A percentile compares a stretch with the other conserved stretches of the same genome.
Conservation (phyloP, 2,797 vertebrate species). For the Ataeniobius toweri region DNA sequence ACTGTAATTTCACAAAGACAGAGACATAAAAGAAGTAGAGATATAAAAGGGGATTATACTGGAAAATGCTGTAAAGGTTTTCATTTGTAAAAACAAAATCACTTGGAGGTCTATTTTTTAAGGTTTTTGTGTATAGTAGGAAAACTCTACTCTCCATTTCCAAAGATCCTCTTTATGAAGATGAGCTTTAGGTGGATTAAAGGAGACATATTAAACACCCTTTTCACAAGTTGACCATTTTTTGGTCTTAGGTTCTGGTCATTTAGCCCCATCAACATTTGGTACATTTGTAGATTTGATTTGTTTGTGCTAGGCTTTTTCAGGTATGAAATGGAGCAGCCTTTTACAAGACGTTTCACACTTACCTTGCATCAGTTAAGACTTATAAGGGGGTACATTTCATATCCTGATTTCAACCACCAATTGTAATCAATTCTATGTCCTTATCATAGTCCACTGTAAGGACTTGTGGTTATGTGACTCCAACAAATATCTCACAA, state of each 20-base stretch:
- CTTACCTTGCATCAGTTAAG: background rate
- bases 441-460: background rate
- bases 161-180: constrained; percentile 25
- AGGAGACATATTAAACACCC: background rate
- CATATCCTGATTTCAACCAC: background rate
- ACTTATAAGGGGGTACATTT: background rate
- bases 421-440: background rate
- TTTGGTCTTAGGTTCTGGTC: background rate
- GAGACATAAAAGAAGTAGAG: constrained; percentile 54
- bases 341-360: background rate
- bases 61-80: constrained; percentile 43
- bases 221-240: background rate
- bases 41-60: constrained; percentile 53
- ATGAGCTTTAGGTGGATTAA: constrained; percentile 1
- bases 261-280: background rate
- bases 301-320: background rate
- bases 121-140: constrained; percentile 41
- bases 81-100: constrained; percentile 38
- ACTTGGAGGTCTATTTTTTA: constrained; percentile 38
- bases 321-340: background rate
- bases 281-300: background rate
- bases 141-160: constrained; percentile 23
- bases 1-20: constrained; percentile 76
- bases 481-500: background rate
- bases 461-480: background rate